Conservation (phyloP, 1,140 invertebrate genomes). For the Papilio machaon region DNA sequence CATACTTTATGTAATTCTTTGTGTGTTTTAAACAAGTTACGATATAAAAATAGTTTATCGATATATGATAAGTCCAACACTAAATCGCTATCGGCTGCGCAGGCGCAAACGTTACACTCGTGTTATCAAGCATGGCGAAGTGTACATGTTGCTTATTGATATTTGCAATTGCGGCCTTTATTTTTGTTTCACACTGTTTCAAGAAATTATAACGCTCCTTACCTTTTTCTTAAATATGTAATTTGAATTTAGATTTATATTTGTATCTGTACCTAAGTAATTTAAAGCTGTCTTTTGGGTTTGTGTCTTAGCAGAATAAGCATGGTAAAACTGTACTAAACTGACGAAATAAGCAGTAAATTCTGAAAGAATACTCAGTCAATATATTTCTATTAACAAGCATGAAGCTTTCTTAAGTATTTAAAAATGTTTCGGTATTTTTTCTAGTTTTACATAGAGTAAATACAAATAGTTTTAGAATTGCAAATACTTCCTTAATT, state of each 20-base stretch:
- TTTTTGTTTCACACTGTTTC: conserved; percentile 2
- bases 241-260: not conserved
- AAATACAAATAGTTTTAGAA: not conserved
- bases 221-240: not conserved
- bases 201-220: not conserved
- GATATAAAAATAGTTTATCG: not conserved
- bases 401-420: not conserved
- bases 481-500: not conserved
- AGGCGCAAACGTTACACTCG: not conserved
- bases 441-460: not conserved
- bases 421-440: not conserved
- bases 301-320: no score
- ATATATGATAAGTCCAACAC: not conserved
- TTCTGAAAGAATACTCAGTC: no score
- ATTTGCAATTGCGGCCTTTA: not conserved
- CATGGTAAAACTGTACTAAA: no score
- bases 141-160: not conserved
- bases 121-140: conserved; percentile 6
- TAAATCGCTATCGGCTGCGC: not conserved
- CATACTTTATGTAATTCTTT: no score
- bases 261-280: not conserved
- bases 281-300: no score
- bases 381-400: not conserved
- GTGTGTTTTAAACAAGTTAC: not conserved
- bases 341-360: no score